phyloP scores from a whole-genome alignment of 2,888 invertebrate genomes.

The Meta bourneti region DNA sequence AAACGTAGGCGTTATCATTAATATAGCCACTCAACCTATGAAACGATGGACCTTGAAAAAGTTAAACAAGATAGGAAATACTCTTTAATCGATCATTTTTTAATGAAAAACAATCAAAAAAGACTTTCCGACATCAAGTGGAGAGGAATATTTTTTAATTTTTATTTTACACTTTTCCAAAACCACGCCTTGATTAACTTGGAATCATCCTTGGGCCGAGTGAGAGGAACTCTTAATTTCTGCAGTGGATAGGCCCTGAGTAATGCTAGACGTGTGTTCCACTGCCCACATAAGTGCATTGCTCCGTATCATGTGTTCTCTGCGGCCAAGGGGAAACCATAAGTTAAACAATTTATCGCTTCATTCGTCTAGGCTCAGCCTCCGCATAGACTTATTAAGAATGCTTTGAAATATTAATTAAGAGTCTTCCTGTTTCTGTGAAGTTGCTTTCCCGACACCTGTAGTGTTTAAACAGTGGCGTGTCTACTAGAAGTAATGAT shows the following conservation, averaged over 20 bases:
- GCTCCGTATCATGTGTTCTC: neutral
- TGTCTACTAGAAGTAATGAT: too few species aligned
- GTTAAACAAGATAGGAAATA: neutral
- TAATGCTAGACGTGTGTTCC: neutral
- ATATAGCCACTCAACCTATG: neutral
- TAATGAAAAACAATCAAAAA: too few species aligned
- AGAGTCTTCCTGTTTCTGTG: neutral
- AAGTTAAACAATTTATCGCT: conserved; percentile 48
- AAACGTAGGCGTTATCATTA: neutral
- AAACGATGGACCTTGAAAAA: neutral
- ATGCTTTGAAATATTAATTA: neutral
- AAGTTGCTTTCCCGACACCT: neutral
- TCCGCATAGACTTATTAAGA: neutral
- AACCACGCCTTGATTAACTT: too few species aligned
- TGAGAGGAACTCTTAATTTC: neutral
- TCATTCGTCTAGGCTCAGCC: neutral
- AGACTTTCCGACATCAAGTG: too few species aligned
- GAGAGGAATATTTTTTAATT: too few species aligned
- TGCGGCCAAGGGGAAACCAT: conserved; percentile 22
- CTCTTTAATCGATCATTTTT: neutral
- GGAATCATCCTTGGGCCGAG: neutral
- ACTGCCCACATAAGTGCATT: conserved; percentile 30
- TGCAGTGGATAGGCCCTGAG: too few species aligned
- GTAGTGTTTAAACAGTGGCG: neutral
- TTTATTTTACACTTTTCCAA: too few species aligned